These are phyloP conservation scores for Enteromius mattozi DNA, from an alignment of 2,797 vertebrate species.

Conservation along the genomic window DNA sequence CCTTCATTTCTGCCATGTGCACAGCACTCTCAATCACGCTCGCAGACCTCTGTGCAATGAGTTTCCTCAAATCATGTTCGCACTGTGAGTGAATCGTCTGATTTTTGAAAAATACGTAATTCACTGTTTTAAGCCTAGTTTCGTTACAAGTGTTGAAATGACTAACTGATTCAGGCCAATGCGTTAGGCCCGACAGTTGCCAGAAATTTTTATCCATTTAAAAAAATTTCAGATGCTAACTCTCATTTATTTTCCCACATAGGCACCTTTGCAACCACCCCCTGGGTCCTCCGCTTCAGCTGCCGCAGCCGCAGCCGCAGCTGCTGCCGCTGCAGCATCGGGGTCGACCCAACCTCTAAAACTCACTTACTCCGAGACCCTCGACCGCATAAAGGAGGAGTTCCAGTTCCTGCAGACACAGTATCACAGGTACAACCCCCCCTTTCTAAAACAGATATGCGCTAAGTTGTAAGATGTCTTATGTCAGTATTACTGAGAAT, in stretches of 20 bases:
- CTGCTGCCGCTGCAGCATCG: constrained; percentile 79
- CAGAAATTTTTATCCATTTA: background rate
- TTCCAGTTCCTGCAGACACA: constrained; percentile 94
- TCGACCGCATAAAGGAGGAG: constrained; percentile 94
- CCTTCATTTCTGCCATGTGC: constrained; percentile 50
- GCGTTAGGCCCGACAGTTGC: background rate
- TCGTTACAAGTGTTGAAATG: background rate
- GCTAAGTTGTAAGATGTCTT: background rate
- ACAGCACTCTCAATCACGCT: constrained; percentile 2
- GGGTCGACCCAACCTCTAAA: constrained; percentile 87
- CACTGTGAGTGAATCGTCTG: background rate
- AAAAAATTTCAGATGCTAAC: background rate
- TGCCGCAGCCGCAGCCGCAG: constrained; percentile 81
- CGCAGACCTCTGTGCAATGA: constrained; percentile 1
- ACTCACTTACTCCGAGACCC: constrained; percentile 89
- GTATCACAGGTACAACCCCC: constrained; percentile 85
- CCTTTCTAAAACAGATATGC: background rate
- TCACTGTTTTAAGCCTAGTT: background rate
- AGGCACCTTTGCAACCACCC: constrained; percentile 87
- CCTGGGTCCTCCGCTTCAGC: constrained; percentile 82
- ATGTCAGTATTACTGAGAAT: constrained; percentile 14
- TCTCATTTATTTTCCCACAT: constrained; percentile 21
- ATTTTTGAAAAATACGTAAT: background rate
- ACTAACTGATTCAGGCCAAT: background rate
- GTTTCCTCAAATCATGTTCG: constrained; percentile 10